phyloP scores from a whole-genome alignment of 2,888 invertebrate genomes.

The Lasioglossum marginatum region DNA sequence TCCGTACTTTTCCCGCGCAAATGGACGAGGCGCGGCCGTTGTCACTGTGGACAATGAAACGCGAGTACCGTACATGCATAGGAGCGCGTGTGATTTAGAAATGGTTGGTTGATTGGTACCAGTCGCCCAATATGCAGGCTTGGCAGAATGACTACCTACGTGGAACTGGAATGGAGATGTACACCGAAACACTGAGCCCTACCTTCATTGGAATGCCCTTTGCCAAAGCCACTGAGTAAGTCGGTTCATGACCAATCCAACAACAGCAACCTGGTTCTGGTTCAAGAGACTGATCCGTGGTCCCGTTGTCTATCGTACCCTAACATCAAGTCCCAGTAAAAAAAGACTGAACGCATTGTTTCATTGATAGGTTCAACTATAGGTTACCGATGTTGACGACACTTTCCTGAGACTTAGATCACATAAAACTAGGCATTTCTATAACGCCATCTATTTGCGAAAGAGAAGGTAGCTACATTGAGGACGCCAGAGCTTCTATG shows the following conservation, averaged over 20 bases:
- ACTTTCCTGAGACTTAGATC: background rate
- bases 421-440: background rate
- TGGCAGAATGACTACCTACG: constrained; percentile 99
- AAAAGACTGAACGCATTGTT: background rate
- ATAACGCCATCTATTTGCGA: background rate
- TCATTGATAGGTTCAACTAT: background rate
- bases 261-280: constrained; percentile 79
- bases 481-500: background rate
- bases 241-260: constrained; percentile 86
- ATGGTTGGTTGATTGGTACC: constrained; percentile 85
- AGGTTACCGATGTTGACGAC: background rate
- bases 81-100: constrained; percentile 84
- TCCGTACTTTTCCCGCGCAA: background rate
- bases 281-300: constrained; percentile 81
- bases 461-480: background rate
- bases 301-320: constrained; percentile 36
- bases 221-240: constrained; percentile 99
- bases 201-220: constrained; percentile 99
- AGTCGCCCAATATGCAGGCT: constrained; percentile 97
- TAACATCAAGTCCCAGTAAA: background rate
- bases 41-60: constrained; percentile 66
- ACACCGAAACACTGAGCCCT: constrained; percentile 98
- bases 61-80: constrained; percentile 84
- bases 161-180: constrained; percentile 99
- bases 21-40: constrained; percentile 22